These are phyloP conservation scores for Trichogramma evanescens DNA, from an alignment of 2,888 invertebrate genomes.

Conservation along the genomic window DNA sequence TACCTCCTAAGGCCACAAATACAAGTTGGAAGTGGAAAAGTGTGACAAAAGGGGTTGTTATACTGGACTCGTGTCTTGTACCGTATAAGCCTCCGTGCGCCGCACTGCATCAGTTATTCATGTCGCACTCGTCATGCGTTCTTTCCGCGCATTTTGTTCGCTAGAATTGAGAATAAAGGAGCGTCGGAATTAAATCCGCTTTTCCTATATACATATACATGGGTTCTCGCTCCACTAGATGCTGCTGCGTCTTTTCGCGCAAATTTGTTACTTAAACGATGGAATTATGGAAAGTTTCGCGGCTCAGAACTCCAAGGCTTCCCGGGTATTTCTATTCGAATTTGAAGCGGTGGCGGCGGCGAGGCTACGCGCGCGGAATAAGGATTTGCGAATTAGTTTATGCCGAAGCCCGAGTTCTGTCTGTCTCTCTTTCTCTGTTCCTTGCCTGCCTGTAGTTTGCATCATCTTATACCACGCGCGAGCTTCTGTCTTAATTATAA, in stretches of 20 bases:
- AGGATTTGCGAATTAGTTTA: slow-evolving; percentile 3
- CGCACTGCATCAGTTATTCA: slow-evolving; percentile 45
- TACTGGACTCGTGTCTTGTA: slow-evolving; percentile 14
- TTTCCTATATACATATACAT: slow-evolving; percentile 11
- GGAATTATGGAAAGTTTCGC: slow-evolving; percentile 23
- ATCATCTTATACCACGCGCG: no score
- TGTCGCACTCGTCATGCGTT: slow-evolving; percentile 37
- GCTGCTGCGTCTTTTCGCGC: slow-evolving; percentile 14
- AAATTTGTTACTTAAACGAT: slow-evolving; percentile 25
- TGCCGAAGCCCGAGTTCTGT: neutral
- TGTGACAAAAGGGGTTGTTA: neutral
- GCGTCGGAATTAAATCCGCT: slow-evolving; percentile 13
- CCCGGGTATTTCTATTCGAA: no score
- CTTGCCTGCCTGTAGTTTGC: neutral
- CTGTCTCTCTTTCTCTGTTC: neutral
- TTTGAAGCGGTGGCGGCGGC: neutral
- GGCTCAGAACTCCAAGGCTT: neutral
- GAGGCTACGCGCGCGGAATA: slow-evolving; percentile 13
- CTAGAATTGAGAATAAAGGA: slow-evolving; percentile 15
- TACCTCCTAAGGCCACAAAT: no score
- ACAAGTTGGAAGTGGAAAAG: neutral
- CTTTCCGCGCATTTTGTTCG: slow-evolving; percentile 33
- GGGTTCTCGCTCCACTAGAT: neutral
- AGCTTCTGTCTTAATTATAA: slow-evolving; percentile 10
- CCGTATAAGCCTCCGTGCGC: slow-evolving; percentile 28